phyloP scores from a whole-genome alignment of 2,888 invertebrate genomes.

The Stomorhina lunata region DNA sequence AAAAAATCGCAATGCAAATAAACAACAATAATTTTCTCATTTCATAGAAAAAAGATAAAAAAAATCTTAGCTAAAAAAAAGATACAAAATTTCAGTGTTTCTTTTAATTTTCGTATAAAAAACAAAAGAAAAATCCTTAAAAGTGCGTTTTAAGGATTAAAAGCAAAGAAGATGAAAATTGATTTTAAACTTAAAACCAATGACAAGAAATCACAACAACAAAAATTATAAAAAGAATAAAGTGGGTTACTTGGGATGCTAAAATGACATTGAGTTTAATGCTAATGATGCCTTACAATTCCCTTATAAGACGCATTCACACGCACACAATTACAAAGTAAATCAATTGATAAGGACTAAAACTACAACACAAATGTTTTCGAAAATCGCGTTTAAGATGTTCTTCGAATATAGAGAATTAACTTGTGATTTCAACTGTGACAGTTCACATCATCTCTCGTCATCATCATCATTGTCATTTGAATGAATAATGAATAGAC shows the following conservation, averaged over 20 bases:
- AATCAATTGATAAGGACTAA: slow-evolving; percentile 55
- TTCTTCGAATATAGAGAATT: slow-evolving; percentile 67
- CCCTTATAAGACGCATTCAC: not conserved
- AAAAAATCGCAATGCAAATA: not conserved
- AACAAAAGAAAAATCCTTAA: slow-evolving; percentile 68
- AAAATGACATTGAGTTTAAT: slow-evolving; percentile 11
- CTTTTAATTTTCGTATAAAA: slow-evolving; percentile 52
- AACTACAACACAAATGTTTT: slow-evolving; percentile 3
- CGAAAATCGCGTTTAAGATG: slow-evolving; percentile 57
- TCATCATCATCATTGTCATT: slow-evolving; percentile 41
- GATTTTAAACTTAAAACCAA: slow-evolving; percentile 75
- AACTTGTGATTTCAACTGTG: slow-evolving; percentile 79
- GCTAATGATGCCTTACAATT: slow-evolving; percentile 17
- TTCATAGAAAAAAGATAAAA: slow-evolving; percentile 45
- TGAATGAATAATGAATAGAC: slow-evolving; percentile 42
- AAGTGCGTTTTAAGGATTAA: slow-evolving; percentile 72
- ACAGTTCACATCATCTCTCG: slow-evolving; percentile 74
- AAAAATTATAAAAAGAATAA: slow-evolving; percentile 10
- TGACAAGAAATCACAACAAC: slow-evolving; percentile 66
- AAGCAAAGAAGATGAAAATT: slow-evolving; percentile 57
- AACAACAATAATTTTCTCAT: not conserved
- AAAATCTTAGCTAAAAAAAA: slow-evolving; percentile 44
- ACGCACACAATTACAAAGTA: slow-evolving; percentile 34
- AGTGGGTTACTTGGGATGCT: slow-evolving; percentile 7
- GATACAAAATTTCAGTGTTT: not conserved